These are phyloP conservation scores for Oeneis ivallda DNA, from an alignment of 2,888 invertebrate species.

Conservation along the genomic window DNA sequence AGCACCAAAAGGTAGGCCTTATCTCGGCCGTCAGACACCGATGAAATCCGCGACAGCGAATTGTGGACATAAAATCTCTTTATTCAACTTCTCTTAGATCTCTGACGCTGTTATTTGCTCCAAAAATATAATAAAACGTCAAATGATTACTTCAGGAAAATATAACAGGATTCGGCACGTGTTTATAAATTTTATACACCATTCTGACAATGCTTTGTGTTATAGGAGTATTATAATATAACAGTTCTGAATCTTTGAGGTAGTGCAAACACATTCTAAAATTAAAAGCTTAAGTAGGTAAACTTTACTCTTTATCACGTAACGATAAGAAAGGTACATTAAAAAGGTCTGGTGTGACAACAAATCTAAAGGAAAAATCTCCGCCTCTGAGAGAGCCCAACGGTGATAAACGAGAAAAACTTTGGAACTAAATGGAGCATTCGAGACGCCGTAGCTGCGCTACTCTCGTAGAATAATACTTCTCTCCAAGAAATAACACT, in stretches of 20 bases:
- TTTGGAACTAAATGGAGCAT: conserved; percentile 82
- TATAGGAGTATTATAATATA: background rate
- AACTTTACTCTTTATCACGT: conserved; percentile 67
- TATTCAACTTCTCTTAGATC: conserved; percentile 35
- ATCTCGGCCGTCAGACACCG: conserved; percentile 44
- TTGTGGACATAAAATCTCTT: conserved; percentile 35
- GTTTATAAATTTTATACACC: background rate
- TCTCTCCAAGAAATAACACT: conserved; percentile 80
- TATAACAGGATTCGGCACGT: conserved; percentile 1
- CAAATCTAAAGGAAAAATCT: conserved; percentile 83
- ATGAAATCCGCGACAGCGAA: conserved; percentile 40
- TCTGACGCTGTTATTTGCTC: conserved; percentile 20
- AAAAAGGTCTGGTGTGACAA: conserved; percentile 83
- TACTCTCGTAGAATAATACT: conserved; percentile 80
- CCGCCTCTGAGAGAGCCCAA: conserved; percentile 80
- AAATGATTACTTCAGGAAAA: conserved; percentile 10
- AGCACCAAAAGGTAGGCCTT: conserved; percentile 43
- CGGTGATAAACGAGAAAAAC: conserved; percentile 83
- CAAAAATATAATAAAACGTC: conserved; percentile 17
- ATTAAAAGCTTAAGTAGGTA: conserved; percentile 14
- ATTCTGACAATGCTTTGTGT: background rate
- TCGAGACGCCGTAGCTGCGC: conserved; percentile 78
- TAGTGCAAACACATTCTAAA: conserved; percentile 7
- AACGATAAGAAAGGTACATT: conserved; percentile 80
- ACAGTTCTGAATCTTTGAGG: background rate